Percentiles rank a stretch among this genome's conserved stretches.
phyloP scores from a whole-genome alignment of 2,113 vertebrate species.

The Paratilapia polleni region DNA sequence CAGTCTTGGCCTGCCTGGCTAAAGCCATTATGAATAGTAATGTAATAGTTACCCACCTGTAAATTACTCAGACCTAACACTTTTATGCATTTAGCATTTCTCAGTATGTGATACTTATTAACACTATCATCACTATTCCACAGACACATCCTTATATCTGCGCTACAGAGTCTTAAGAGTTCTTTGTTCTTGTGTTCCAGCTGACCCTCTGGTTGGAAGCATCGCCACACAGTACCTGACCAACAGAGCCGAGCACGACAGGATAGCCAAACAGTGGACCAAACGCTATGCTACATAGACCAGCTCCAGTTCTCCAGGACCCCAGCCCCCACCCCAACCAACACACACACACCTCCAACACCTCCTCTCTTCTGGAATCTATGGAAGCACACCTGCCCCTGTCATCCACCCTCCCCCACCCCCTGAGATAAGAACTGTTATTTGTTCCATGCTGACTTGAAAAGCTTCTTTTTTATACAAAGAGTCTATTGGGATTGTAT shows the following conservation, averaged over 20 bases:
- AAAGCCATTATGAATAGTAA: not conserved
- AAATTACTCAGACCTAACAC: too few relatives aligned
- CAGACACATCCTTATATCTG: not conserved
- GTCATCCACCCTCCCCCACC: slow-evolving; percentile 29
- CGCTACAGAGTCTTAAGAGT: not conserved
- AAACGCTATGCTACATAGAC: slow-evolving; percentile 84
- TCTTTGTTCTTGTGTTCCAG: slow-evolving; percentile 55
- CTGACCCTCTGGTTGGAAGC: slow-evolving; percentile 84
- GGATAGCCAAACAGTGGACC: slow-evolving; percentile 87
- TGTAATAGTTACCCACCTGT: too few relatives aligned
- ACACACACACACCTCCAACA: slow-evolving; percentile 26
- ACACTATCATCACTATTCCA: not conserved
- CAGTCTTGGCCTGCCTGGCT: not conserved
- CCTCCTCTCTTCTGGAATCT: slow-evolving; percentile 35
- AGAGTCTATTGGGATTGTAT: slow-evolving; percentile 84
- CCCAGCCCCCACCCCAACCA: not conserved
- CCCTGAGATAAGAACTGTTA: slow-evolving; percentile 67
- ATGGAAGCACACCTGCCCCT: slow-evolving; percentile 67
- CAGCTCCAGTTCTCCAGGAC: not conserved
- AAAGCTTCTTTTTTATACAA: slow-evolving; percentile 85
- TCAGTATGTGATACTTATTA: not conserved
- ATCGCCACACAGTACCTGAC: slow-evolving; percentile 84
- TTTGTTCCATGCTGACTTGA: slow-evolving; percentile 91
- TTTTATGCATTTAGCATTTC: too few relatives aligned
- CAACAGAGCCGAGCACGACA: slow-evolving; percentile 84